phyloP scores from a whole-genome alignment of 2,113 vertebrate genomes.

The Cercocebus atys region DNA sequence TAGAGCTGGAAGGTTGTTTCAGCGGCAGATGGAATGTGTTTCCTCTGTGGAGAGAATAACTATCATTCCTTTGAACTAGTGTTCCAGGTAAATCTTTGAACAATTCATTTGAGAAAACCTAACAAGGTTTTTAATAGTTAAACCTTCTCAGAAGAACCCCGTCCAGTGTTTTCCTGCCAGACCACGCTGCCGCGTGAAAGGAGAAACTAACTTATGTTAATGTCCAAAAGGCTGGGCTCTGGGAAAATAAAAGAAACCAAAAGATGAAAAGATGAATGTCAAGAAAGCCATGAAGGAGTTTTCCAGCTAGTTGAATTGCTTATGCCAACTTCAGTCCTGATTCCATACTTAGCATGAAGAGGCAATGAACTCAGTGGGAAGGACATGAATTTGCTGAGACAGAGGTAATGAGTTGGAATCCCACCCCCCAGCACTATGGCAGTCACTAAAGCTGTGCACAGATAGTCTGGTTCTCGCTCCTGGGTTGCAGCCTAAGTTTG shows the following conservation, averaged over 20 bases:
- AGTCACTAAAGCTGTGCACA: neutral
- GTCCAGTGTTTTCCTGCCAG: neutral
- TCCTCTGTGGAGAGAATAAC: constrained; percentile 44
- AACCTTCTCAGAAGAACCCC: neutral
- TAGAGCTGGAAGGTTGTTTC: neutral
- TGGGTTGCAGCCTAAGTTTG: neutral
- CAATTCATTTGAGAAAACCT: constrained; percentile 50
- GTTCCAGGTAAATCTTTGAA: constrained; percentile 44
- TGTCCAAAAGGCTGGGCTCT: neutral
- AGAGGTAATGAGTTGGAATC: constrained; percentile 8
- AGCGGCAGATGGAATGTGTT: neutral
- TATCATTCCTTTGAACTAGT: constrained; percentile 53
- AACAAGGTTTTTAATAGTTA: neutral
- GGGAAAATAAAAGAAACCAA: constrained; percentile 24
- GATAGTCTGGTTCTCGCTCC: neutral
- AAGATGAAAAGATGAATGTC: neutral
- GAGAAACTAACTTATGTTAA: constrained; percentile 17
- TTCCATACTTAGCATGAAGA: neutral
- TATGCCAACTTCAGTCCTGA: neutral
- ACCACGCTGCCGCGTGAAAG: constrained; percentile 7
- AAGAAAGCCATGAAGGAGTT: neutral
- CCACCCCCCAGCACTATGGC: neutral
- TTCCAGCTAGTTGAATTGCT: neutral
- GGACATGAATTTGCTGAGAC: neutral
- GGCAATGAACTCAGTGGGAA: neutral